A percentile compares a stretch with the other conserved stretches of the same genome.
Evolutionary conservation across 2,113 vertebrate species (phyloP).

Genomic region (Pomatorhinus ruficollis): DNA sequence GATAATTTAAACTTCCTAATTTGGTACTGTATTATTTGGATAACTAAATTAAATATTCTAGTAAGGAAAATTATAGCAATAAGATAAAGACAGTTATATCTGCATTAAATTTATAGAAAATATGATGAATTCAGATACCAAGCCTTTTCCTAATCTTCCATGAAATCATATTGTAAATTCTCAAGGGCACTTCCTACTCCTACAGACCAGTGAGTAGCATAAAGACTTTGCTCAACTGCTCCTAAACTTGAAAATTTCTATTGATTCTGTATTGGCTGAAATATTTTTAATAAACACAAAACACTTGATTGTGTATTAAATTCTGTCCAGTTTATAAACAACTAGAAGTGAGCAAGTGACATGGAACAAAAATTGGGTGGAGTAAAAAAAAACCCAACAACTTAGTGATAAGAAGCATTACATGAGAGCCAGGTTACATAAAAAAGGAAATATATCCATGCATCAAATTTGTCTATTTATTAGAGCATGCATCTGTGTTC

Average conservation of each 20-base stretch:
- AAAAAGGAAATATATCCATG: neutral
- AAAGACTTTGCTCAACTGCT: neutral
- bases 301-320: neutral
- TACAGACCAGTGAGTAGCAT: neutral
- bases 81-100: neutral
- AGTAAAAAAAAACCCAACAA: neutral
- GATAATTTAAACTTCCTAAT: neutral
- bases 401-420: neutral
- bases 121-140: neutral
- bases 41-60: neutral
- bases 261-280: neutral
- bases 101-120: neutral
- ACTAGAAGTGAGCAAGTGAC: neutral
- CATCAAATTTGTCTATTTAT: neutral
- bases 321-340: neutral
- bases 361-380: neutral
- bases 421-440: neutral
- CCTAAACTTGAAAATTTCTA: neutral
- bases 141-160: neutral
- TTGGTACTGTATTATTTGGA: neutral
- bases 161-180: neutral
- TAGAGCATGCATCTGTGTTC: neutral
- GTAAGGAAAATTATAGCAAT: neutral
- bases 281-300: neutral
- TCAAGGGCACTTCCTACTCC: neutral